A percentile compares a stretch with the other conserved stretches of the same genome.
Conservation (phyloP, 2,113 vertebrate genomes). For the Carlito syrichta region DNA sequence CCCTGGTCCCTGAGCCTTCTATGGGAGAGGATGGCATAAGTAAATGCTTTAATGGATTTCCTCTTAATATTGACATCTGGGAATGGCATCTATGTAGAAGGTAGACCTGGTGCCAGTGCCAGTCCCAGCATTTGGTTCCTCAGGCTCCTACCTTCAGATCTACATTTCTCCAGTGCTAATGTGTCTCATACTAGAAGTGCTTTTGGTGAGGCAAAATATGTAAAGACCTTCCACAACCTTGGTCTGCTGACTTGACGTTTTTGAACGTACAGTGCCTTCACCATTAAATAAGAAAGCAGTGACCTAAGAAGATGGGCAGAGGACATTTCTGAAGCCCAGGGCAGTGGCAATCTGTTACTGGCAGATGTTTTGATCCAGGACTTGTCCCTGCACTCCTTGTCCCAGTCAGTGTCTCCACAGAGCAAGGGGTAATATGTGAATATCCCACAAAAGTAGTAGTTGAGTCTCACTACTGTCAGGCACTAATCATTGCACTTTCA, state of each 20-base stretch:
- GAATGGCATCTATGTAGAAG: background rate
- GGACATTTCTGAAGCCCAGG: background rate
- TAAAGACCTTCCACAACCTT: background rate
- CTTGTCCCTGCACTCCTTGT: background rate
- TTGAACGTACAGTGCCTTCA: background rate
- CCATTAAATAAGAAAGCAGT: background rate
- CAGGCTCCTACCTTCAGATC: background rate
- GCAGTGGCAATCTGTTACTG: background rate
- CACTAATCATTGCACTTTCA: background rate
- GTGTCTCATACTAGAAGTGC: background rate
- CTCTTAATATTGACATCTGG: background rate
- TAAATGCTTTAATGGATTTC: background rate
- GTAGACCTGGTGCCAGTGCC: background rate
- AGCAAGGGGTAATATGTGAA: background rate
- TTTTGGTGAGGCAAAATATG: background rate
- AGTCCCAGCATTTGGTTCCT: background rate
- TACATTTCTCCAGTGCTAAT: background rate
- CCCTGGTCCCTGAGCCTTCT: background rate
- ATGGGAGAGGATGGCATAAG: background rate
- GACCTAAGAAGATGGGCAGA: background rate
- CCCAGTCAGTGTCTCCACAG: background rate
- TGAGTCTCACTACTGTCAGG: background rate
- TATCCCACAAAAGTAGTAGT: background rate
- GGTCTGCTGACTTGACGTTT: background rate
- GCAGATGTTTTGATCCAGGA: background rate